Percentiles rank a stretch among this genome's conserved stretches.
Conservation (phyloP, 2,888 invertebrate species). For the Taenaris catops region DNA sequence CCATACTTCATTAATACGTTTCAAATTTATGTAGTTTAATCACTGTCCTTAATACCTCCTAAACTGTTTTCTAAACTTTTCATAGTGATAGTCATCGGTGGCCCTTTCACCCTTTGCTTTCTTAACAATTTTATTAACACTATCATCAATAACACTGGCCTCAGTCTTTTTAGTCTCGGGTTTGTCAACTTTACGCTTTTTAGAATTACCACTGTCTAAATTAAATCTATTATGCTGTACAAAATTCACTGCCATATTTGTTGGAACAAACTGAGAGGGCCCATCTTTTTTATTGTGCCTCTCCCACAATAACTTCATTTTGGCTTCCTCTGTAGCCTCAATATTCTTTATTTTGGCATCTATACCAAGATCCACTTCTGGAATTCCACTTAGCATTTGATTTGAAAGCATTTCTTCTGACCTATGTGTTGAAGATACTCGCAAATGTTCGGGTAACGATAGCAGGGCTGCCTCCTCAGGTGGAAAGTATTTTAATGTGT, state of each 20-base stretch:
- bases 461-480: conserved; percentile 95
- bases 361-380: conserved; percentile 99
- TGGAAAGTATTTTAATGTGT: conserved; percentile 83
- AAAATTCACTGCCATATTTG: conserved; percentile 99
- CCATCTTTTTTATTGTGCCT: conserved; percentile 94
- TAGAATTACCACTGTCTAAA: conserved; percentile 85
- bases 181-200: conserved; percentile 81
- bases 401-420: conserved; percentile 99
- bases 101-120: conserved; percentile 92
- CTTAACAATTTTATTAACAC: conserved; percentile 76
- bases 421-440: conserved; percentile 90
- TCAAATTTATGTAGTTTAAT: too few species aligned
- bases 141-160: conserved; percentile 57
- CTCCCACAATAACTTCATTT: conserved; percentile 94
- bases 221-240: conserved; percentile 98
- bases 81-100: conserved; percentile 98
- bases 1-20: not conserved
- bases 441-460: conserved; percentile 93
- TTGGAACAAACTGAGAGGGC: conserved; percentile 97
- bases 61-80: conserved; percentile 97
- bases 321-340: conserved; percentile 99
- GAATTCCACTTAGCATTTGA: conserved; percentile 99
- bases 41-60: conserved; percentile 80
- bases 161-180: conserved; percentile 58
- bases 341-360: conserved; percentile 99